Conservation (phyloP, 2,797 vertebrate species). For the Nannoperca australis region DNA sequence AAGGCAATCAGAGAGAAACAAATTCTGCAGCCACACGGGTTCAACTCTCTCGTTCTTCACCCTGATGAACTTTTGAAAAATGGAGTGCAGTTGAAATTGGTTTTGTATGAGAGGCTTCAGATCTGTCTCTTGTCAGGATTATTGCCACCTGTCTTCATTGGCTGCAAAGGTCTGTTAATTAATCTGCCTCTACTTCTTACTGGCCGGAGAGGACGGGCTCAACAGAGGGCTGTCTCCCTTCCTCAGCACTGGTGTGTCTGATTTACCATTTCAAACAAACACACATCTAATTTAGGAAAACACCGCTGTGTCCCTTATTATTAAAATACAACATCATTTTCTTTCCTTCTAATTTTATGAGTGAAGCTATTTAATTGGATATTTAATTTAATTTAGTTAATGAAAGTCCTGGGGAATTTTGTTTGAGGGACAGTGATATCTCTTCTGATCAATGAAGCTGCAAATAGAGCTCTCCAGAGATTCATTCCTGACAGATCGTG, state of each 20-base stretch:
- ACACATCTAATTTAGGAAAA: constrained; percentile 64
- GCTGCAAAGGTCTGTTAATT: constrained; percentile 85
- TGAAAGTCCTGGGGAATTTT: constrained; percentile 88
- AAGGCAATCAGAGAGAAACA: constrained; percentile 87
- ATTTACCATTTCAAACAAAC: constrained; percentile 68
- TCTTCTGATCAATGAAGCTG: constrained; percentile 88
- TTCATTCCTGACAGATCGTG: constrained; percentile 87
- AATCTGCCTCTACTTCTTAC: constrained; percentile 79
- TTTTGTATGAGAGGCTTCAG: constrained; percentile 86
- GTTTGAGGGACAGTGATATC: constrained; percentile 85
- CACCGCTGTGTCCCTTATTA: constrained; percentile 56
- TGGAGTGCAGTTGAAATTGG: constrained; percentile 85
- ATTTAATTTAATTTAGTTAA: constrained; percentile 88
- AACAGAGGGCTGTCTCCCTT: constrained; percentile 43
- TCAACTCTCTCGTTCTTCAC: constrained; percentile 83
- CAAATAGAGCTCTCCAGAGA: constrained; percentile 85
- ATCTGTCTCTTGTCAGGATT: constrained; percentile 86
- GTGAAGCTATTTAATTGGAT: constrained; percentile 78
- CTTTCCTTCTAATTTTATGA: constrained; percentile 75
- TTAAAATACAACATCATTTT: constrained; percentile 71
- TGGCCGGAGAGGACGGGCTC: constrained; percentile 57
- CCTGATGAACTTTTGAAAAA: constrained; percentile 88
- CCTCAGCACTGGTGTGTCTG: constrained; percentile 31
- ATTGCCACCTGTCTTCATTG: constrained; percentile 89
- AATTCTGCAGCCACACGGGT: constrained; percentile 80